phyloP scores from a whole-genome alignment of 1,140 invertebrate species.

The Drosophila tsacasi region DNA sequence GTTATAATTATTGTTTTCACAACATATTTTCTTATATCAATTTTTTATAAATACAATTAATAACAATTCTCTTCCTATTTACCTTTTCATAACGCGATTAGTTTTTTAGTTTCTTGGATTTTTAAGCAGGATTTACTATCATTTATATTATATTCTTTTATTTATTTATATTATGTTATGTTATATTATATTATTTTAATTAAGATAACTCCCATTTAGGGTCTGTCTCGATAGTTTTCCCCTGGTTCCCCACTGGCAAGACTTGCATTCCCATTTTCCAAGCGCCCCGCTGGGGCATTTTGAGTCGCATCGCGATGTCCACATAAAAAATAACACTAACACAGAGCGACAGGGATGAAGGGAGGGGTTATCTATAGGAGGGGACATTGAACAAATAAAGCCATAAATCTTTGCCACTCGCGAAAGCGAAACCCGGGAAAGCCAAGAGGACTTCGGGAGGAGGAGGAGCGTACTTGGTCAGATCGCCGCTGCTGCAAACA shows the following conservation, averaged over 20 bases:
- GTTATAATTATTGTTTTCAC: too few relatives aligned
- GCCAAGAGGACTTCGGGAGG: not conserved
- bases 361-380: not conserved
- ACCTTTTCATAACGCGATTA: too few relatives aligned
- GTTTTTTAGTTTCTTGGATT: too few relatives aligned
- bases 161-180: not conserved
- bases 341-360: slow-evolving; percentile 15
- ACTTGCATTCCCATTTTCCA: not conserved
- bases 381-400: slow-evolving; percentile 72
- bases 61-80: too few relatives aligned
- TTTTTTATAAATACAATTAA: too few relatives aligned
- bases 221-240: not conserved
- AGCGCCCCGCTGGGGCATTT: slow-evolving; percentile 13
- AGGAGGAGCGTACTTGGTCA: slow-evolving; percentile 36
- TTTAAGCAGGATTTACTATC: too few relatives aligned
- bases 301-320: slow-evolving; percentile 44
- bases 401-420: slow-evolving; percentile 74
- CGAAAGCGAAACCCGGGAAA: slow-evolving; percentile 10
- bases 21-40: too few relatives aligned
- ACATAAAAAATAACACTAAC: slow-evolving; percentile 63
- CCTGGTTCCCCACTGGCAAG: not conserved
- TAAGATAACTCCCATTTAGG: not conserved
- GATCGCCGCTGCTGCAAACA: slow-evolving; percentile 71
- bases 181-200: not conserved
- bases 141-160: too few relatives aligned